Conservation (phyloP, 30 jellyfish, hydroid and myxozoan genomes). For the Turritopsis dohrnii region DNA sequence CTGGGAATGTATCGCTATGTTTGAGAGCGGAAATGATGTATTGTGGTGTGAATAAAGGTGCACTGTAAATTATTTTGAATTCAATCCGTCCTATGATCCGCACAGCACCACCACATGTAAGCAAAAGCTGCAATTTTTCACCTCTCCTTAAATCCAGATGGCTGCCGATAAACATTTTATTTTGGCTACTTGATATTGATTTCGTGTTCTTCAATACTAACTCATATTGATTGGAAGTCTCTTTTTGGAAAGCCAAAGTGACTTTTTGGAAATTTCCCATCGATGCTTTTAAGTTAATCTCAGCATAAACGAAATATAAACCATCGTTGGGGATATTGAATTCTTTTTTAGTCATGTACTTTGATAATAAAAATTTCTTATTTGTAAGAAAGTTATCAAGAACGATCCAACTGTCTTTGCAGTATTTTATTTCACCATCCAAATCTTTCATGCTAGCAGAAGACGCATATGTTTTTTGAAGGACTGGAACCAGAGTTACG, state of each 20-base stretch:
- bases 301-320: neutral
- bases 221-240: neutral
- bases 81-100: neutral
- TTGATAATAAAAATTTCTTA: neutral
- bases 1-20: neutral
- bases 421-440: neutral
- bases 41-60: neutral
- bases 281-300: neutral
- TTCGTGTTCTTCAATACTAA: neutral
- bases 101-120: neutral
- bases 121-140: neutral
- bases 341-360: neutral
- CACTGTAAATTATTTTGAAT: neutral
- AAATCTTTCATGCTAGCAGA: neutral
- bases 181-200: neutral
- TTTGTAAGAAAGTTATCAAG: neutral
- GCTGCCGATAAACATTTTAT: neutral
- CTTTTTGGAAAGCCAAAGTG: neutral
- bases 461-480: neutral
- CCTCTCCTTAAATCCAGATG: neutral
- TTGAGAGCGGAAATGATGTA: neutral
- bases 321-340: neutral
- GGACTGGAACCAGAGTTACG: neutral
- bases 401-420: slow-evolving; percentile 3
- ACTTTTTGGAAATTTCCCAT: neutral